Conservation (phyloP, 2,113 vertebrate genomes). For the Telmatochromis brachygnathus region DNA sequence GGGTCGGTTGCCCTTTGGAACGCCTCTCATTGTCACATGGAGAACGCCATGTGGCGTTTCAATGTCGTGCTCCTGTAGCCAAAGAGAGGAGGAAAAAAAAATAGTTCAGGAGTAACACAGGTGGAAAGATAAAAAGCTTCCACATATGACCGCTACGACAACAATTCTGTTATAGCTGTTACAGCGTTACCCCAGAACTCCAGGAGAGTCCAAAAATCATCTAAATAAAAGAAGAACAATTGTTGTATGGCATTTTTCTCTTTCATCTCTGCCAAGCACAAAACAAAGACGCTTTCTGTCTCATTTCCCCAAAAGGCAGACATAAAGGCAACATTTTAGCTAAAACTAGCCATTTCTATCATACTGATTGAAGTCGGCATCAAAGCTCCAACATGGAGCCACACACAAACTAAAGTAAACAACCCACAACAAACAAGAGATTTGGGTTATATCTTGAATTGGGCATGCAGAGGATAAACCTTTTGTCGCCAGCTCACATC, state of each 20-base stretch:
- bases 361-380: not conserved
- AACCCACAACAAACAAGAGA: not conserved
- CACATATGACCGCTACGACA: not conserved
- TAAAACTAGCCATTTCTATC: not conserved
- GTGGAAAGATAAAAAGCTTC: not conserved
- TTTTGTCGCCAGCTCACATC: not conserved
- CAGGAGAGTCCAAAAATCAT: not conserved
- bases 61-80: conserved; percentile 89
- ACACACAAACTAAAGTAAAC: not conserved
- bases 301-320: not conserved
- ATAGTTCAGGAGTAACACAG: not conserved
- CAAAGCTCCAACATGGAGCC: not conserved
- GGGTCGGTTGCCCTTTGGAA: conserved; percentile 87
- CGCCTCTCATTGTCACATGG: conserved; percentile 91
- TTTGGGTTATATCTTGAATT: not conserved
- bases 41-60: conserved; percentile 91
- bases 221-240: not conserved
- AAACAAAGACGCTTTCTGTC: not conserved
- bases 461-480: not conserved
- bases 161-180: not conserved
- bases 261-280: not conserved
- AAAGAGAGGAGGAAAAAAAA: not conserved
- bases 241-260: not conserved
- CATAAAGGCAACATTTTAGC: not conserved
- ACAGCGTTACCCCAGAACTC: not conserved